phyloP scores from a whole-genome alignment of 2,797 vertebrate genomes.

The Nasua narica region DNA sequence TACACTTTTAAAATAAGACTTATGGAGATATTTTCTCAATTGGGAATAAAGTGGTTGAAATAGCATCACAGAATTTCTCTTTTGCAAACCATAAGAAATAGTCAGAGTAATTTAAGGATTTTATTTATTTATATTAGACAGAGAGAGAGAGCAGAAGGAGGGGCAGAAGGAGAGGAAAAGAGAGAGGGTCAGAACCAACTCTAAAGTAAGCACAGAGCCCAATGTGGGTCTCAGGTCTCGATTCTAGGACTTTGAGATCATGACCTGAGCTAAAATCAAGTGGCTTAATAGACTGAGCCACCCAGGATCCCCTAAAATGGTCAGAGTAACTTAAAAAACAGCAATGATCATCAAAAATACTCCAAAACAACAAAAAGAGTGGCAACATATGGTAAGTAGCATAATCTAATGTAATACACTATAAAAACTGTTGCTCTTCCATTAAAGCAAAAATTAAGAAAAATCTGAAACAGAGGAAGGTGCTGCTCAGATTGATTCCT shows the following conservation, averaged over 20 bases:
- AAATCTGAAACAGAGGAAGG: background rate
- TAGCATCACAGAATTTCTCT: background rate
- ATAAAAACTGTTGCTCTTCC: background rate
- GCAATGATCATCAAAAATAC: background rate
- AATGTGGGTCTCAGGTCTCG: background rate
- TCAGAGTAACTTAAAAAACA: background rate
- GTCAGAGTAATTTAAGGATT: background rate
- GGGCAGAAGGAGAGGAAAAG: background rate
- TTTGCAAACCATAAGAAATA: background rate
- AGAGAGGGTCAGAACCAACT: background rate
- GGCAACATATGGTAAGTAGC: background rate
- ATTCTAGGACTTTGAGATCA: background rate
- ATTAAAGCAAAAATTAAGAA: background rate
- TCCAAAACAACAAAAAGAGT: background rate
- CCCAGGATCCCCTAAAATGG: background rate
- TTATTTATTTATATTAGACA: background rate
- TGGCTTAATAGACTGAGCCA: background rate
- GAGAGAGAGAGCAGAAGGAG: background rate
- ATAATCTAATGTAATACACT: background rate
- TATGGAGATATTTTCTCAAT: background rate
- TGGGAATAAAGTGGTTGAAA: background rate
- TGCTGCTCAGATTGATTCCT: background rate
- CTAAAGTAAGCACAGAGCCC: background rate
- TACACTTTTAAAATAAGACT: background rate
- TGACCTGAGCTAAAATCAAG: background rate